Conservation (phyloP, 2,113 vertebrate genomes). For the Marcusenius ussheri region DNA sequence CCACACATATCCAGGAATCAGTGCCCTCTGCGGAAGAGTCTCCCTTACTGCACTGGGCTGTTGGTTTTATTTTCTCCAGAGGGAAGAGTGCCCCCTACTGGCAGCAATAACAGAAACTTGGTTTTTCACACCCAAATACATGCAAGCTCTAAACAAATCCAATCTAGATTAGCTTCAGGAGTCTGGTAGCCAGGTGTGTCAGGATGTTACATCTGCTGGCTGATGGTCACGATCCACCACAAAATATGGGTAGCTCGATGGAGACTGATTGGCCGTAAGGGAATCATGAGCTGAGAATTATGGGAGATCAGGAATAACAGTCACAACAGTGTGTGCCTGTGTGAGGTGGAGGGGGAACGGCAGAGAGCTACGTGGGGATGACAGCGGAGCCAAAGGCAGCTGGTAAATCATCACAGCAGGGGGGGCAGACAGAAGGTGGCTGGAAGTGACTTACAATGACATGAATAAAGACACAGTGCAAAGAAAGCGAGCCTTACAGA, state of each 20-base stretch:
- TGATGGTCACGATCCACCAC: neutral
- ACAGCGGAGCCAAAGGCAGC: neutral
- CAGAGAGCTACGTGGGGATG: neutral
- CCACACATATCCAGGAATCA: neutral
- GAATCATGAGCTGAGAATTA: neutral
- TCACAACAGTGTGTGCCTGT: neutral
- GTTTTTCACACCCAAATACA: neutral
- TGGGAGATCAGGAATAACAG: neutral
- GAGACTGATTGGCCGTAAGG: neutral
- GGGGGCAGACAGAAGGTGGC: neutral
- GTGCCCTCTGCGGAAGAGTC: neutral
- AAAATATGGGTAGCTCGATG: neutral
- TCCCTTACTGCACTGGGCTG: neutral
- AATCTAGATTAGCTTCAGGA: neutral
- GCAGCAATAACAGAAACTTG: neutral
- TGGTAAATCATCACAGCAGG: neutral
- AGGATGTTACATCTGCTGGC: neutral
- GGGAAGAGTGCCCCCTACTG: neutral
- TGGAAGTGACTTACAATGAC: neutral
- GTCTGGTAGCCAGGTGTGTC: neutral
- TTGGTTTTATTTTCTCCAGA: neutral
- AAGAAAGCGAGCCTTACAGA: neutral
- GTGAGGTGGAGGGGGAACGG: neutral
- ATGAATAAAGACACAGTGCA: neutral
- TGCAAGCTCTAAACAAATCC: neutral